Evolutionary conservation across 2,113 vertebrate genomes (phyloP).

Genomic region (Leucopternis melanops): DNA sequence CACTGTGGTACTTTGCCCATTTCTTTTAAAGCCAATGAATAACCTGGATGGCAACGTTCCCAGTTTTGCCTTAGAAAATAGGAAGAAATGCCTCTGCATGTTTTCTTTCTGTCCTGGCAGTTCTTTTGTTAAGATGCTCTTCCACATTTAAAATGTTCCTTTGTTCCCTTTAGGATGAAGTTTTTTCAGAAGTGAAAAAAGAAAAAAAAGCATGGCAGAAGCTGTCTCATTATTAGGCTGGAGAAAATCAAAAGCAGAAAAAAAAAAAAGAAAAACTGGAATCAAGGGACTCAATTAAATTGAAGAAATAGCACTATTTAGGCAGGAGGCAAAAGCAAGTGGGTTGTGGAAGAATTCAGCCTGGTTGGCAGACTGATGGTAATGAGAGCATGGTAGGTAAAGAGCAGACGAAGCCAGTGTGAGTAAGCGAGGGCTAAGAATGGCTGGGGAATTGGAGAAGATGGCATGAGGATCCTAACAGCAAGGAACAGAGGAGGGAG

Average conservation of each 20-base stretch:
- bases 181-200: not conserved
- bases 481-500: not conserved
- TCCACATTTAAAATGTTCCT: not conserved
- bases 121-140: not conserved
- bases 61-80: not conserved
- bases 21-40: not conserved
- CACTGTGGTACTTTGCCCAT: not conserved
- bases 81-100: fast-evolving
- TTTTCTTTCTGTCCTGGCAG: not conserved
- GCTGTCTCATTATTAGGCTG: not conserved
- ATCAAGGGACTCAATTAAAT: not conserved
- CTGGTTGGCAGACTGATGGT: not conserved
- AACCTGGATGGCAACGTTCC: not conserved
- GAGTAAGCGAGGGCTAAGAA: not conserved
- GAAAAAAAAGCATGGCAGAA: not conserved
- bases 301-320: not conserved
- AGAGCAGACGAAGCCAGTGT: not conserved
- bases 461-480: not conserved
- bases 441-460: not conserved
- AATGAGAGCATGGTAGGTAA: not conserved
- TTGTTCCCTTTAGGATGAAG: not conserved
- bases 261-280: not conserved
- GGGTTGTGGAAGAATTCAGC: not conserved
- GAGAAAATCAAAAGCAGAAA: not conserved
- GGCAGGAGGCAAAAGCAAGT: not conserved